Base-by-base conservation (phyloP, 1,140 invertebrate species). In the Drosophila cardini region DNA sequence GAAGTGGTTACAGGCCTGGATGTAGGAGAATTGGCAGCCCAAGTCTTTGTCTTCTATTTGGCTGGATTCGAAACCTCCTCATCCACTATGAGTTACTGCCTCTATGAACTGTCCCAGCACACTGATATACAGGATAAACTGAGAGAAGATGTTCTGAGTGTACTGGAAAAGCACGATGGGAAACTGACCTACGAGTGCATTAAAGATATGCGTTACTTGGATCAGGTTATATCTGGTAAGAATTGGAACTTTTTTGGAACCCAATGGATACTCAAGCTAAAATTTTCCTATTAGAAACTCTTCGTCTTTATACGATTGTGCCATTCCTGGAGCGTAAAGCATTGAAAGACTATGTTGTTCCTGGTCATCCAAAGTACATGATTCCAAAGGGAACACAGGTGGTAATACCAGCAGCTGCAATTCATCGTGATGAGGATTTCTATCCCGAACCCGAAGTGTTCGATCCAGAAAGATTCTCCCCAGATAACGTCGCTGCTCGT, bases 11-110 rank as follows among this genome's bases (percentile, higher is more conserved):
- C 62, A 4, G 69, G 82, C 0, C 9, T 89, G 13, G 61, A 61
- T 6, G 48, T 78, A 4, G 72, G 82, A 3, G 76, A 80, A 46
- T 36, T 92, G 11, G 87, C 76, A 13, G 92, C 94, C 80, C 79
- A 94, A 92, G 76, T 93, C 68, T 78, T 92, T 74, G 21, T 92
- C 56, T 93, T 95, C 79, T 94, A 85, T 81, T 53, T 94, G 15
- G 94, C 94, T 58, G 94, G 94, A 4, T 95, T 93, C 62, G 95
- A 95, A 46, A 95, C 95, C 0, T 94, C 94, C 2, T 92, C 93
- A 0, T 93, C 93, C 0, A 93, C 93, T 0, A 90, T 95, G 62
- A 84, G 92, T 1, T 93, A 92, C 36, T 76, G 93, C 0, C 76
- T 95, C 2, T 92, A 92, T 36, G 92, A 93, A 61, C 76, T 95